phyloP scores from a whole-genome alignment of 2,797 vertebrate species.

The Tapera naevia region DNA sequence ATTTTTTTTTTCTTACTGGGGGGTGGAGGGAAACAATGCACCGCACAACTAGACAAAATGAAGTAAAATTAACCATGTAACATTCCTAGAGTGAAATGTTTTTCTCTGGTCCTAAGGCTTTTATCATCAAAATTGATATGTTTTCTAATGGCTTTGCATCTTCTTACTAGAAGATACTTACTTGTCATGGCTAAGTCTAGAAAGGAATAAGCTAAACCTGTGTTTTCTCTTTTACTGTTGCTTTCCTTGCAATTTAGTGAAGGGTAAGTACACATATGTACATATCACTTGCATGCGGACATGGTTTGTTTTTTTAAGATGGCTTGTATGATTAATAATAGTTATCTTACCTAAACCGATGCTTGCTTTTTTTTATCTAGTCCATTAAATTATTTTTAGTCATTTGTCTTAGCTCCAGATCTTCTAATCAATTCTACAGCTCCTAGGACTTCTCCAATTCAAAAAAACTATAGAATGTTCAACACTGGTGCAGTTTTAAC shows the following conservation, averaged over 20 bases:
- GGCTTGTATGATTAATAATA: not conserved
- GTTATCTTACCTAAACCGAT: not conserved
- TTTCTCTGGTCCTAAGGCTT: not conserved
- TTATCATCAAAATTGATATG: not conserved
- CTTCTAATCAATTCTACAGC: not conserved
- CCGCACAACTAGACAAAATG: not conserved
- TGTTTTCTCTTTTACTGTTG: slow-evolving; percentile 70
- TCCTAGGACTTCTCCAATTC: not conserved
- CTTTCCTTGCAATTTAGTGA: slow-evolving; percentile 78
- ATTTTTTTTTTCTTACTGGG: not conserved
- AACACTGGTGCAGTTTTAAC: not conserved
- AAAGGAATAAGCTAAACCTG: slow-evolving; percentile 32
- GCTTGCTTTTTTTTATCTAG: not conserved
- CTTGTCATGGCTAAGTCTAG: not conserved
- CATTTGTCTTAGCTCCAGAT: not conserved
- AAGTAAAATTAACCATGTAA: not conserved
- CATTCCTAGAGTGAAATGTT: not conserved
- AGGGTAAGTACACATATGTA: slow-evolving; percentile 74
- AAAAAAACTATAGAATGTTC: not conserved
- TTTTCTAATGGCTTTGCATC: slow-evolving; percentile 18
- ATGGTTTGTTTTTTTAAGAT: not conserved
- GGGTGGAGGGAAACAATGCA: not conserved
- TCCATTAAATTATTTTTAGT: not conserved
- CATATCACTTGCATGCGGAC: not conserved
- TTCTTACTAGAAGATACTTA: slow-evolving; percentile 11